Percentiles rank a stretch among this genome's conserved stretches.
phyloP scores from a whole-genome alignment of 2,888 invertebrate genomes.

The Odontocerum albicorne region DNA sequence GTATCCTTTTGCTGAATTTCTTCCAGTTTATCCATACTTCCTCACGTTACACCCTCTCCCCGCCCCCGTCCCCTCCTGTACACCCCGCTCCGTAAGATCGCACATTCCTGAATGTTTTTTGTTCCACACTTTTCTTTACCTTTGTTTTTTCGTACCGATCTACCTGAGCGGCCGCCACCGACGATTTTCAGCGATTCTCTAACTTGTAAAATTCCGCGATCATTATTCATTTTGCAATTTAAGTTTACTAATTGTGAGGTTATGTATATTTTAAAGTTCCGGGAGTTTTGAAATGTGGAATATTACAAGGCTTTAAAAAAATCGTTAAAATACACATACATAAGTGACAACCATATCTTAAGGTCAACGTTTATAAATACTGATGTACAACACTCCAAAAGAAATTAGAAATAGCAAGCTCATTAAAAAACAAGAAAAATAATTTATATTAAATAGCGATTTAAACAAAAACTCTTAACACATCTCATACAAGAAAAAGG shows the following conservation, averaged over 20 bases:
- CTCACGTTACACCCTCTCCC: constrained; percentile 26
- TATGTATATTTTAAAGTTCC: too few relatives aligned
- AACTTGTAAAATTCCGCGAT: constrained; percentile 2
- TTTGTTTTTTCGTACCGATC: constrained; percentile 35
- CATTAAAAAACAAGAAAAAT: neutral
- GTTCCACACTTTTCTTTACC: constrained; percentile 33
- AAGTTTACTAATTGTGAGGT: too few relatives aligned
- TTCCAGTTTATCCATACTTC: constrained; percentile 28
- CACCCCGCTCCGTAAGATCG: constrained; percentile 8
- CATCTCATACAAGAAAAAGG: too few relatives aligned
- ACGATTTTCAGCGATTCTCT: constrained; percentile 16
- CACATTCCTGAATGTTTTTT: constrained; percentile 35
- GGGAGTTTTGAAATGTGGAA: too few relatives aligned
- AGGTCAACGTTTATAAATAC: too few relatives aligned
- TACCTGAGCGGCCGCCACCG: constrained; percentile 31
- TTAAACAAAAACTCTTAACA: neutral
- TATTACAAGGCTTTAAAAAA: too few relatives aligned
- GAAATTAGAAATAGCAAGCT: too few relatives aligned
- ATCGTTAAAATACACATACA: too few relatives aligned
- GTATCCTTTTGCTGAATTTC: too few relatives aligned
- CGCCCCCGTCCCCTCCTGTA: constrained; percentile 10
- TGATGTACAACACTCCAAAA: too few relatives aligned
- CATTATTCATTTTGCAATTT: too few relatives aligned
- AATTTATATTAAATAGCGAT: neutral
- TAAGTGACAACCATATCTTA: too few relatives aligned